These are phyloP conservation scores for Nyctibius bracteatus DNA, from an alignment of 2,113 vertebrate genomes.

Conservation along the genomic window DNA sequence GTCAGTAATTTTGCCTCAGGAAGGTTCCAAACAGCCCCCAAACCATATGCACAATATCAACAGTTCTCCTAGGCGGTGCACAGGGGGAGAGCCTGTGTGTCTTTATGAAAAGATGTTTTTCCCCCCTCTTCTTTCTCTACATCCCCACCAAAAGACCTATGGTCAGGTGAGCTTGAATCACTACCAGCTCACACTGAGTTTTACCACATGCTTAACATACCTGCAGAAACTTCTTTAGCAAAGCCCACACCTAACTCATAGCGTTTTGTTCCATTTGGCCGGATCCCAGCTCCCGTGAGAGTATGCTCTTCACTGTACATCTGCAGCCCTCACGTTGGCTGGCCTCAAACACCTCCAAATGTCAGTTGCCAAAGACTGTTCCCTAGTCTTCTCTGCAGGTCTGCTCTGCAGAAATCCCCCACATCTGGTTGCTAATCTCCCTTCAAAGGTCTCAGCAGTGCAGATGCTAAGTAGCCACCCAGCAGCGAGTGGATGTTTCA, in stretches of 20 bases:
- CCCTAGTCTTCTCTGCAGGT: not conserved
- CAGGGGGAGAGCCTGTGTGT: not conserved
- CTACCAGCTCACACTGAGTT: not conserved
- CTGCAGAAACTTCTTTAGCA: not conserved
- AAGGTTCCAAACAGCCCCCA: not conserved
- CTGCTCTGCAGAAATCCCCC: not conserved
- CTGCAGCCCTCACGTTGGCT: accelerated
- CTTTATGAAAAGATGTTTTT: not conserved
- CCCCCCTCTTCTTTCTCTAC: not conserved
- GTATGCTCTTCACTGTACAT: accelerated
- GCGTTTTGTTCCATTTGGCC: not conserved
- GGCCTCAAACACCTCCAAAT: accelerated
- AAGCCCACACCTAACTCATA: not conserved
- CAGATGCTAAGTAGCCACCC: not conserved
- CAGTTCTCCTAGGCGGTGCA: not conserved
- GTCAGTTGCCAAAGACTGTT: not conserved
- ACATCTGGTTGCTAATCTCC: not conserved
- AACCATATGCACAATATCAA: not conserved
- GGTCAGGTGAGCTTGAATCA: not conserved
- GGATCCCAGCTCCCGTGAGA: accelerated
- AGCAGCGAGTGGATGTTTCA: accelerated
- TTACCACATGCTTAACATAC: not conserved
- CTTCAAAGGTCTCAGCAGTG: not conserved
- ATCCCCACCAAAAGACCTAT: not conserved
- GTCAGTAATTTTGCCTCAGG: not conserved